phyloP scores from a whole-genome alignment of 23 tunicate genomes.

The Oikopleura dioica region DNA sequence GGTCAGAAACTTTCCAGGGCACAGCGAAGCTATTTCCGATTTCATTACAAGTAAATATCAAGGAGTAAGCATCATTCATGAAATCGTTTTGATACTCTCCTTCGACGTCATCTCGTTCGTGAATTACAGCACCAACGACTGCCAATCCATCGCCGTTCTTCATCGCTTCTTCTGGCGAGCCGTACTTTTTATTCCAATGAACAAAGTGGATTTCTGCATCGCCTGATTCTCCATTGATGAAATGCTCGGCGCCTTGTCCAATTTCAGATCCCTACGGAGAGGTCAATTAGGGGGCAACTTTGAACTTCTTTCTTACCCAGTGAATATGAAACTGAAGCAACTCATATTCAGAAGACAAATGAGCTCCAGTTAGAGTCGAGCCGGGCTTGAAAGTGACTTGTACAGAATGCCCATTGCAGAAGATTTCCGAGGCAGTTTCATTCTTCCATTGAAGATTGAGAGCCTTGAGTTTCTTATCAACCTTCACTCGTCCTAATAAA shows the following conservation, averaged over 20 bases:
- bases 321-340: slow-evolving; percentile 84
- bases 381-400: neutral
- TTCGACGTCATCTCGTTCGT: too few species aligned
- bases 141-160: slow-evolving; percentile 61
- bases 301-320: too few species aligned
- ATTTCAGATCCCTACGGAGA: slow-evolving; percentile 49
- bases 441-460: neutral
- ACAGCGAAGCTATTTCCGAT: too few species aligned
- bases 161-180: slow-evolving; percentile 31
- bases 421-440: neutral
- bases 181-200: slow-evolving; percentile 48
- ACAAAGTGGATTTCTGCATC: slow-evolving; percentile 92
- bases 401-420: neutral
- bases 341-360: slow-evolving; percentile 19
- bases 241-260: slow-evolving; percentile 61
- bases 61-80: too few species aligned
- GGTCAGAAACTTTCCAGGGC: too few species aligned
- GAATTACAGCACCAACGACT: slow-evolving; percentile 73
- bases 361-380: slow-evolving; percentile 36
- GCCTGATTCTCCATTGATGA: slow-evolving; percentile 31
- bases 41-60: too few species aligned
- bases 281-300: too few species aligned
- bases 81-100: too few species aligned
- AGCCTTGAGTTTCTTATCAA: neutral
- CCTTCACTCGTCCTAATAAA: too few species aligned